Evolutionary conservation across 2,888 invertebrate species (phyloP).

Genomic region (Neocrepidodera transversa): DNA sequence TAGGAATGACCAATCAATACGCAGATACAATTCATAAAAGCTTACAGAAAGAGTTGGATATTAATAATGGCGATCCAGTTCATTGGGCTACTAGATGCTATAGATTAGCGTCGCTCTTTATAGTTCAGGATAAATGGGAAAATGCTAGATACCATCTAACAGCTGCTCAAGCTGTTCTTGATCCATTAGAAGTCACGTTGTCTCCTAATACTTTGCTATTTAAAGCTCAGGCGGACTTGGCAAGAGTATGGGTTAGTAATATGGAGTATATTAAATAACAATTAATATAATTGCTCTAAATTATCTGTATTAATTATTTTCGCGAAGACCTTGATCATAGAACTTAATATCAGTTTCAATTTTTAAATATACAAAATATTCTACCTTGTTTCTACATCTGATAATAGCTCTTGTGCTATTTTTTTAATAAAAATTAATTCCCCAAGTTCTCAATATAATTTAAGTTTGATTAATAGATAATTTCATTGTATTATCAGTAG

Average conservation of each 20-base stretch:
- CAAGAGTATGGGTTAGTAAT: conserved; percentile 65
- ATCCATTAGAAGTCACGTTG: conserved; percentile 64
- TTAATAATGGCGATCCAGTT: conserved; percentile 66
- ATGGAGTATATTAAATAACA: too few species aligned
- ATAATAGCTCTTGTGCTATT: too few species aligned
- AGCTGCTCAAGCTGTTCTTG: conserved; percentile 66
- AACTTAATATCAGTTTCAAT: too few species aligned
- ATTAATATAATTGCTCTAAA: too few species aligned
- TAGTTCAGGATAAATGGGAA: conserved; percentile 63
- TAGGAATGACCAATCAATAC: conserved; percentile 64
- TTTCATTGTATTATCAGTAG: too few species aligned
- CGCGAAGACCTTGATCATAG: too few species aligned
- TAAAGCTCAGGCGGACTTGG: conserved; percentile 58
- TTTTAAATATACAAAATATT: too few species aligned
- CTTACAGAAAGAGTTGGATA: conserved; percentile 65
- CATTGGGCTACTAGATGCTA: conserved; percentile 67
- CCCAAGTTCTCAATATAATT: too few species aligned
- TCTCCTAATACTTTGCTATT: conserved; percentile 47
- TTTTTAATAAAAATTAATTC: too few species aligned
- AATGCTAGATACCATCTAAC: conserved; percentile 68
- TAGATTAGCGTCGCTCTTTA: conserved; percentile 58
- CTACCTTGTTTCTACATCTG: too few species aligned
- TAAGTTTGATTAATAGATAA: too few species aligned
- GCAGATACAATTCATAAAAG: conserved; percentile 66
- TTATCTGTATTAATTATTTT: too few species aligned